Conservation (phyloP, 2,113 vertebrate species). For the Rhombomys opimus region DNA sequence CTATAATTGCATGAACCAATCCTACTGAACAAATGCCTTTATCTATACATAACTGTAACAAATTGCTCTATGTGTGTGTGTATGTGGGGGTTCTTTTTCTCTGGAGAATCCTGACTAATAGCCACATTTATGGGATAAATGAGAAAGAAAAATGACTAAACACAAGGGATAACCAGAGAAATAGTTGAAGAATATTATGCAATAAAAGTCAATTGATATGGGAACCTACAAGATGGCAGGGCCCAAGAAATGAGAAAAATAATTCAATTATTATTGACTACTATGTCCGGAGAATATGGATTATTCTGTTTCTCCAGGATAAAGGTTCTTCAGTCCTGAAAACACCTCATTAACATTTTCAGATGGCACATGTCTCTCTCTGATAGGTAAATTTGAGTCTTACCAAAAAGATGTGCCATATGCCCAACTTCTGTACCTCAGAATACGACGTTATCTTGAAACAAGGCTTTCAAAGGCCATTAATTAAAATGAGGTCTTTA, state of each 20-base stretch:
- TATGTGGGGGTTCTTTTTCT: background rate
- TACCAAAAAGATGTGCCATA: conserved; percentile 23
- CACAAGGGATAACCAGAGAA: conserved; percentile 34
- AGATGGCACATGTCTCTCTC: background rate
- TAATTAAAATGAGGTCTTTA: conserved; percentile 37
- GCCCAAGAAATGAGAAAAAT: conserved; percentile 48
- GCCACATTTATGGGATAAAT: conserved; percentile 8
- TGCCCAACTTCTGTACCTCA: background rate
- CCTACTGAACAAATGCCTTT: background rate
- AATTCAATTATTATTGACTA: conserved; percentile 69
- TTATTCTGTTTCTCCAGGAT: conserved; percentile 40
- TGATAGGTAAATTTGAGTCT: background rate
- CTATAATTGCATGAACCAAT: background rate
- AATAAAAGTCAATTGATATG: conserved; percentile 61
- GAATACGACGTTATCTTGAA: conserved; percentile 36
- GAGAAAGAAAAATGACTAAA: conserved; percentile 65
- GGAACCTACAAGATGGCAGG: conserved; percentile 44
- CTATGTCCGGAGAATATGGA: conserved; percentile 43
- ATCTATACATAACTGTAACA: background rate
- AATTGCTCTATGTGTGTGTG: background rate
- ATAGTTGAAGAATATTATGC: conserved; percentile 48
- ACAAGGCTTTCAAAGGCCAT: background rate
- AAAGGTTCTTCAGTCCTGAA: conserved; percentile 53
- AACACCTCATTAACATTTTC: conserved; percentile 44
- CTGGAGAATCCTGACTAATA: conserved; percentile 34